These are phyloP conservation scores for Trissolcus brochymenae DNA, from an alignment of 2,888 invertebrate species.

Conservation along the genomic window DNA sequence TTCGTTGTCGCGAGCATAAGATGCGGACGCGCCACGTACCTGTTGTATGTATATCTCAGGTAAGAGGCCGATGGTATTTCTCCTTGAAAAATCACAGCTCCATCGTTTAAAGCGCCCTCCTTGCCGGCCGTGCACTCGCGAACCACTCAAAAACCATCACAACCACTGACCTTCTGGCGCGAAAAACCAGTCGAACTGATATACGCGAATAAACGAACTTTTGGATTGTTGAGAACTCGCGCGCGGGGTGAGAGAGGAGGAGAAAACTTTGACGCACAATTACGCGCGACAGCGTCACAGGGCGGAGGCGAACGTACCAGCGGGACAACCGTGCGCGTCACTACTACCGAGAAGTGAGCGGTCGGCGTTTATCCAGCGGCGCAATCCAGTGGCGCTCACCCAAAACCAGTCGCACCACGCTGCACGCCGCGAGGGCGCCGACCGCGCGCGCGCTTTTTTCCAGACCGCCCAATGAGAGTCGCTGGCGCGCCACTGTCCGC, in stretches of 20 bases:
- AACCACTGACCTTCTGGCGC: constrained; percentile 9
- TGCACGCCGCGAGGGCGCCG: constrained; percentile 12
- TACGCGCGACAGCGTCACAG: constrained; percentile 14
- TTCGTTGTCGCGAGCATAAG: constrained; percentile 26
- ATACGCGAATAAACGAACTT: constrained; percentile 12
- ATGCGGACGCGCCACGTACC: constrained; percentile 56
- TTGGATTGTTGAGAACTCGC: constrained; percentile 6
- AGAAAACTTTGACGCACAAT: constrained; percentile 8
- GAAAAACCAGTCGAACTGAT: constrained; percentile 13
- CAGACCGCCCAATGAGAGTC: constrained; percentile 47
- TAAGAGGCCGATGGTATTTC: constrained; percentile 60
- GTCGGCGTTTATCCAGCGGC: constrained; percentile 56
- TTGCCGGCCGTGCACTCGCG: constrained; percentile 53
- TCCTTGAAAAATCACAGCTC: constrained; percentile 62
- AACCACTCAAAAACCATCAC: constrained; percentile 51
- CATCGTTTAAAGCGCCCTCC: constrained; percentile 59
- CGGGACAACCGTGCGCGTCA: constrained; percentile 61
- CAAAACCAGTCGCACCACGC: neutral
- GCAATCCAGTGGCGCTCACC: constrained; percentile 42
- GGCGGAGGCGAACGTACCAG: constrained; percentile 37
- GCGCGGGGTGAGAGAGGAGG: constrained; percentile 4
- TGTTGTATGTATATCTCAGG: constrained; percentile 57
- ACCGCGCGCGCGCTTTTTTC: constrained; percentile 19
- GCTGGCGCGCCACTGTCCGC: constrained; percentile 35
- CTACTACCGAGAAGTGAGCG: constrained; percentile 52